Base-by-base conservation (phyloP, 2,113 vertebrate genomes). In the Sander vitreus region DNA sequence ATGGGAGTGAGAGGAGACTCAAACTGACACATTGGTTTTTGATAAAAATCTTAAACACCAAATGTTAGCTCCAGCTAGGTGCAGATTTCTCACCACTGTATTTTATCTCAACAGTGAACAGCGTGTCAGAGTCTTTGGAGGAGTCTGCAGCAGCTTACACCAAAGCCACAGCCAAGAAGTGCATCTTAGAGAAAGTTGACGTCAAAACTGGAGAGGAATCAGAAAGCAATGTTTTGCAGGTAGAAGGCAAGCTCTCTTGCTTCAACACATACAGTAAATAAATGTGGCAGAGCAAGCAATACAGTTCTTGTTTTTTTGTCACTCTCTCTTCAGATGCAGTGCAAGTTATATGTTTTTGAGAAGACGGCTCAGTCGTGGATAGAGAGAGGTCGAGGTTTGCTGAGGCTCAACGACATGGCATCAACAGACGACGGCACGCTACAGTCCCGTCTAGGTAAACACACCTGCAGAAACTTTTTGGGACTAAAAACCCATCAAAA, bases 291-390 rank as follows among this genome's bases (percentile, higher is more conserved):
- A 65, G 39, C 2, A 23, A 50, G 7, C 27, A 15, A 12, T 8
- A 9, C 13, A 5, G 2, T 19, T 3, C 7, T 10, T 1, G 2
- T 43, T 62, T 62, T 62, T 15, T 65, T 68, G 33, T 36, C 8
- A 0, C 2, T 5, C 10, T 33, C 3, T 5, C 16, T 80, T 60
- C 93, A 99, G 98, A 99, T 99, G 89, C 98, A 99, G 87, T 99
- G 98, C 94, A 99, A 99, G 94, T 95, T 99, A 83, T 99, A 99
- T 79, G 98, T 99, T 65, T 99, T 99, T 85, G 98, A 99, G 93
- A 99, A 99, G 94, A 96, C 88, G 4, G 97, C 96, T n/a, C 98
- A 99, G 94, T 99, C 98, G 0, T 99, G 98, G 98, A 98, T 99
- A 90, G 98, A 99, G 81, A 94, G 98, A 90, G 98, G 98, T 81